These are phyloP conservation scores for Phaethornis superciliosus DNA, from an alignment of 2,113 vertebrate genomes.

Conservation along the genomic window DNA sequence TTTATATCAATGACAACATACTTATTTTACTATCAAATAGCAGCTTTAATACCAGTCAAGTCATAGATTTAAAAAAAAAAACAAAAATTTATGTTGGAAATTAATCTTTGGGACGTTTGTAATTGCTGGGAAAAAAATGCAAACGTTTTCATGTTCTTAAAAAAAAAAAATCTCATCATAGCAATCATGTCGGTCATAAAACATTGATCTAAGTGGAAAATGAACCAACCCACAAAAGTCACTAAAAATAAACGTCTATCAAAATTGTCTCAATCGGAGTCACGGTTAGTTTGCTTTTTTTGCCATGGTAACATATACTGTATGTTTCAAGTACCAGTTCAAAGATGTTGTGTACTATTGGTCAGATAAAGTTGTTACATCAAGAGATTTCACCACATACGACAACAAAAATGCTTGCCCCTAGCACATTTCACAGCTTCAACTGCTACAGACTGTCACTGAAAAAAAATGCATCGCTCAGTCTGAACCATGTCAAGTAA, in stretches of 20 bases:
- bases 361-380: conserved; percentile 80
- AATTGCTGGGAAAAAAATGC: conserved; percentile 70
- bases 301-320: conserved; percentile 73
- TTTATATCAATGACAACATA: conserved; percentile 86
- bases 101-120: conserved; percentile 82
- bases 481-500: conserved; percentile 87
- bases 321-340: conserved; percentile 84
- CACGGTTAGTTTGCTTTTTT: conserved; percentile 69
- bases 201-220: conserved; percentile 77
- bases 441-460: conserved; percentile 84
- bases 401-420: conserved; percentile 81
- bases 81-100: conserved; percentile 68
- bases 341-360: conserved; percentile 73
- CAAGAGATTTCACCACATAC: conserved; percentile 81
- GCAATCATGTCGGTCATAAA: conserved; percentile 74
- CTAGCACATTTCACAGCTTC: conserved; percentile 87
- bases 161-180: conserved; percentile 54
- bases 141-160: conserved; percentile 62
- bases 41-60: conserved; percentile 96
- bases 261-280: conserved; percentile 71
- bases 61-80: conserved; percentile 80
- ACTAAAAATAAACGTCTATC: conserved; percentile 77
- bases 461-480: conserved; percentile 78
- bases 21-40: conserved; percentile 93
- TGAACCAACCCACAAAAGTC: conserved; percentile 78